Percentiles rank a stretch among this genome's conserved stretches.
Conservation (phyloP, 2,797 vertebrate genomes). For the Argya squamiceps region DNA sequence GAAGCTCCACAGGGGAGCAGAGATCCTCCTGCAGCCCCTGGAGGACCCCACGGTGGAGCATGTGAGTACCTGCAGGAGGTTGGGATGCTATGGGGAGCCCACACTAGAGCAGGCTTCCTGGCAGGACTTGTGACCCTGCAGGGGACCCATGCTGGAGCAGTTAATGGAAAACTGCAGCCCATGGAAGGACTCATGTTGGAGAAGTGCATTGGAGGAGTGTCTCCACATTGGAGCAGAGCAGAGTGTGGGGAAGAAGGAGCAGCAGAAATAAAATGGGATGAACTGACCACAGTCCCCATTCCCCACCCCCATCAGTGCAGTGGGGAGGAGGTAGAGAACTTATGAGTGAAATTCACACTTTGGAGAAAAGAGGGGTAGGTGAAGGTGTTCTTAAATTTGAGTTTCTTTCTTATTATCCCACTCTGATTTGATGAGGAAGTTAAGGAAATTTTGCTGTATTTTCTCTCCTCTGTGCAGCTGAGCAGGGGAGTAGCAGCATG, state of each 20-base stretch:
- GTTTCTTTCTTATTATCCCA: neutral
- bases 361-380: neutral
- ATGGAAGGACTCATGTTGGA: neutral
- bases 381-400: neutral
- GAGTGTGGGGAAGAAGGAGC: neutral
- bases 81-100: neutral
- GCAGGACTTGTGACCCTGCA: neutral
- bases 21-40: neutral
- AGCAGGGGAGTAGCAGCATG: accelerated
- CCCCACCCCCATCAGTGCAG: neutral
- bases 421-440: neutral
- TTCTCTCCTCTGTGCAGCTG: neutral
- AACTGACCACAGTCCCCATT: neutral
- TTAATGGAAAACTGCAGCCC: too few species aligned
- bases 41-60: neutral
- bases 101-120: neutral
- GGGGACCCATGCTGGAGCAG: neutral
- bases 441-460: neutral
- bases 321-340: neutral
- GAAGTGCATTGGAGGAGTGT: neutral
- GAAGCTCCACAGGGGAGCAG: neutral
- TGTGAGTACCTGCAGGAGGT: neutral
- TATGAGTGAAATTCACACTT: neutral
- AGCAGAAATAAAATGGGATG: neutral
- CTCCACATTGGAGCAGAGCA: neutral